Base-by-base conservation (phyloP, 2,797 vertebrate species). In the Eidolon dupreanum region DNA sequence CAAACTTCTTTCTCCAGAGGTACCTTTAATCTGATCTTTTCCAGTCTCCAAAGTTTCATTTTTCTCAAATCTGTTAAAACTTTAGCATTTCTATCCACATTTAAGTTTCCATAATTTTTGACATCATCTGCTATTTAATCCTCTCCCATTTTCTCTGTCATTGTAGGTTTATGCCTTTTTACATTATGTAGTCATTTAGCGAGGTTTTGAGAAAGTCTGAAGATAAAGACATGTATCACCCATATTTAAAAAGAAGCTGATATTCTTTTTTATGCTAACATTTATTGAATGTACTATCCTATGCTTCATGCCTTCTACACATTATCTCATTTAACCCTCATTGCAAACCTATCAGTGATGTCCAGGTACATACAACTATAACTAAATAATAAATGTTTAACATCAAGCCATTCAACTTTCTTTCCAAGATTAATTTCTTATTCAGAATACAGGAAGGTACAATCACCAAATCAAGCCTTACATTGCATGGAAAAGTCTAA, bases 381-480 rank as follows among this genome's bases (percentile, higher is more conserved):
- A 81, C 57, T 73, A n/a, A 83, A 49, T 82, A 87, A 75, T 43
- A 88, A 75, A 91, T 81, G 51, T n/a, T 38, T 66, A 93, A 51
- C 1, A 36, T 83, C 41, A 66, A 61, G 28, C 16, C 46, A 83
- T 77, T 89, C 19, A 43, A 53, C 68, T 49, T 92, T 89, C 59
- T 93, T 22, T 88, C 63, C 6, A 43, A 83, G 84, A 57, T 68
- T 77, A 75, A 92, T 57, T 95, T 93, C 68, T 86, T 66, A 81
- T 55, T 93, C 43, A 93, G 33, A 91, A 95, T 7, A 93, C 19
- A 86, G 53, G 33, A 89, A 78, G 49, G 63, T 68, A 46, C 6
- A 24, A 75, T 87, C 20, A 83, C 43, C 93, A 66, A 92, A 70
- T 59, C 28, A 77, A 41, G 73, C 5, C 41, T 87, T 68, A 36